Conservation (phyloP, 2,888 invertebrate species). For the Sesia bembeciformis region DNA sequence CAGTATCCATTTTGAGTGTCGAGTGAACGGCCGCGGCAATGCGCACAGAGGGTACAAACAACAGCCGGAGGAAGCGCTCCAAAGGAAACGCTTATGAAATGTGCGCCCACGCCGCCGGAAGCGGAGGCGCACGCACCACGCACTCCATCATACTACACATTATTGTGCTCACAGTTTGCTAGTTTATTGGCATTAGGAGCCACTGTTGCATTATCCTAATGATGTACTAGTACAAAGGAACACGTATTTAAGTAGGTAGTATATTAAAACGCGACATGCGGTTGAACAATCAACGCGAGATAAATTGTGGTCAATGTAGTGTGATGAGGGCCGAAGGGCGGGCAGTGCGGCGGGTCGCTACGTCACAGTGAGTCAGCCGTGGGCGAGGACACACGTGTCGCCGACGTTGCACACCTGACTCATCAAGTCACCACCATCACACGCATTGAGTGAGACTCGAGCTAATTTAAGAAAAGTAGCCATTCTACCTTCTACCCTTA, state of each 20-base stretch:
- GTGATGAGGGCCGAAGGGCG: slow-evolving; percentile 8
- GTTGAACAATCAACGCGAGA: slow-evolving; percentile 28
- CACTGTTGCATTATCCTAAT: slow-evolving; percentile 4
- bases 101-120: slow-evolving; percentile 59
- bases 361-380: slow-evolving; percentile 51
- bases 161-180: slow-evolving; percentile 9
- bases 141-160: slow-evolving; percentile 9
- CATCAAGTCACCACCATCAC: slow-evolving; percentile 18
- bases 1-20: slow-evolving; percentile 15
- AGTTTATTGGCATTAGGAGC: slow-evolving; percentile 32
- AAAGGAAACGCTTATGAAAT: slow-evolving; percentile 63
- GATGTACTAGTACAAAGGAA: slow-evolving; percentile 4
- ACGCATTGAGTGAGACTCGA: background rate
- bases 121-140: slow-evolving; percentile 50
- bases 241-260: slow-evolving; percentile 9
- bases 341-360: slow-evolving; percentile 16
- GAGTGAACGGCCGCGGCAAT: slow-evolving; percentile 2
- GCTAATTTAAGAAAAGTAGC: background rate
- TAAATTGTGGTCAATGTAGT: slow-evolving; percentile 17
- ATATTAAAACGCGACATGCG: slow-evolving; percentile 23
- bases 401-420: slow-evolving; percentile 61
- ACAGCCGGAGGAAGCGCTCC: slow-evolving; percentile 45
- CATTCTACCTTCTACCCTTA: background rate
- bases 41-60: slow-evolving; percentile 18
- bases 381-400: slow-evolving; percentile 43